These are phyloP conservation scores for Limanda limanda DNA, from an alignment of 2,113 vertebrate genomes.

Conservation along the genomic window DNA sequence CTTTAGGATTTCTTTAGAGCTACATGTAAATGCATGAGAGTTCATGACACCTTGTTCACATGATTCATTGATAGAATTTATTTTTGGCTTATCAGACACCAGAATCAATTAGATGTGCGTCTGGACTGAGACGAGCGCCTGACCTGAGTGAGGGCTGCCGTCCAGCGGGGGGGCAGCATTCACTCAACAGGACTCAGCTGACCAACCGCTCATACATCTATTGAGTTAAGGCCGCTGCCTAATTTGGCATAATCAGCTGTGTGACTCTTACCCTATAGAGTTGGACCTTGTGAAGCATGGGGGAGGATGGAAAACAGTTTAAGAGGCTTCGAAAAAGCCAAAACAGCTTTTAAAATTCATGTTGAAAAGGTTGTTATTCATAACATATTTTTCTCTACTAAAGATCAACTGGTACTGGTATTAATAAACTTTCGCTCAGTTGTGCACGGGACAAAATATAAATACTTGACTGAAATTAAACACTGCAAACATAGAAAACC, in stretches of 20 bases:
- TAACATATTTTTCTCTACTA: neutral
- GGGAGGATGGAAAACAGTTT: conserved; percentile 70
- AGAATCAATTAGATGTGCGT: conserved; percentile 12
- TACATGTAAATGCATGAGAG: neutral
- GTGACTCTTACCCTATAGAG: conserved; percentile 91
- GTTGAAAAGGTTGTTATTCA: neutral
- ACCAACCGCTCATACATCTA: conserved; percentile 15
- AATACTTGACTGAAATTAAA: too few species aligned
- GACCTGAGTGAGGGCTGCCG: neutral
- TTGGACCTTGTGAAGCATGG: conserved; percentile 88
- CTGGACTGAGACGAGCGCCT: conserved; percentile 19
- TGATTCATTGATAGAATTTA: conserved; percentile 7
- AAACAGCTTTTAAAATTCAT: neutral
- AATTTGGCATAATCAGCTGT: conserved; percentile 16
- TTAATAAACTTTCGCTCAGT: too few species aligned
- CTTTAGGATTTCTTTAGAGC: neutral
- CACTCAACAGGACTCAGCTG: conserved; percentile 7
- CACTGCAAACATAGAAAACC: too few species aligned
- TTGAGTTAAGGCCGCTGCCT: neutral
- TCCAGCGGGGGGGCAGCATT: neutral
- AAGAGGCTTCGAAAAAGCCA: conserved; percentile 5
- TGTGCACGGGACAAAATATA: too few species aligned
- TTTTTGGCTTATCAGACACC: neutral
- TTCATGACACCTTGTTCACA: conserved; percentile 1
- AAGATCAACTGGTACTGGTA: neutral